phyloP scores from a whole-genome alignment of 1,140 invertebrate genomes.

The Orchestia grillus region DNA sequence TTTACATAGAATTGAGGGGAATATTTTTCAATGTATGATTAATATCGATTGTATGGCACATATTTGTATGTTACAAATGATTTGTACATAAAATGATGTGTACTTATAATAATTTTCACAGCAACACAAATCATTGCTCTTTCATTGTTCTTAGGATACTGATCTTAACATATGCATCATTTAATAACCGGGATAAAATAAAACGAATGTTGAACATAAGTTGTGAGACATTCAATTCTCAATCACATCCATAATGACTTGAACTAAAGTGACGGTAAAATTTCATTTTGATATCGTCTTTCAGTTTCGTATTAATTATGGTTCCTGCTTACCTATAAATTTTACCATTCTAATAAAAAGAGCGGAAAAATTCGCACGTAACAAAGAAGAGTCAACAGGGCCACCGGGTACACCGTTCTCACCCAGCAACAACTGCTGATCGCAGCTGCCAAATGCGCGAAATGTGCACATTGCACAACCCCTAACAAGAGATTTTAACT shows the following conservation, averaged over 20 bases:
- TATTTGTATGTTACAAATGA: background rate
- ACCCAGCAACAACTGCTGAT: conserved; percentile 55
- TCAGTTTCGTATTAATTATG: background rate
- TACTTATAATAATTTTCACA: background rate
- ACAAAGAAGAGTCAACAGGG: background rate
- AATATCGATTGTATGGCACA: no score
- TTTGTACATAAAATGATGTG: background rate
- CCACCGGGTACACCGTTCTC: conserved; percentile 16
- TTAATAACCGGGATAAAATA: background rate
- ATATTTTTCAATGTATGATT: no score
- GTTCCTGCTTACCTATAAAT: background rate
- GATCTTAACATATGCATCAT: background rate
- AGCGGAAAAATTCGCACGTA: background rate
- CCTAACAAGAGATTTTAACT: background rate
- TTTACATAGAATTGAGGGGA: background rate
- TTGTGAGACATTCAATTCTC: background rate
- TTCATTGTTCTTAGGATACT: no score
- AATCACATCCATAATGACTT: background rate
- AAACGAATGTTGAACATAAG: background rate
- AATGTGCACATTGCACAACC: background rate
- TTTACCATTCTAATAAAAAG: background rate
- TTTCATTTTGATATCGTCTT: background rate
- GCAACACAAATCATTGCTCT: background rate
- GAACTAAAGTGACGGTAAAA: background rate
- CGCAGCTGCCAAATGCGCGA: conserved; percentile 4